A percentile compares a stretch with the other conserved stretches of the same genome.
Conservation (phyloP, 1,140 invertebrate species). For the Drosophila orena region DNA sequence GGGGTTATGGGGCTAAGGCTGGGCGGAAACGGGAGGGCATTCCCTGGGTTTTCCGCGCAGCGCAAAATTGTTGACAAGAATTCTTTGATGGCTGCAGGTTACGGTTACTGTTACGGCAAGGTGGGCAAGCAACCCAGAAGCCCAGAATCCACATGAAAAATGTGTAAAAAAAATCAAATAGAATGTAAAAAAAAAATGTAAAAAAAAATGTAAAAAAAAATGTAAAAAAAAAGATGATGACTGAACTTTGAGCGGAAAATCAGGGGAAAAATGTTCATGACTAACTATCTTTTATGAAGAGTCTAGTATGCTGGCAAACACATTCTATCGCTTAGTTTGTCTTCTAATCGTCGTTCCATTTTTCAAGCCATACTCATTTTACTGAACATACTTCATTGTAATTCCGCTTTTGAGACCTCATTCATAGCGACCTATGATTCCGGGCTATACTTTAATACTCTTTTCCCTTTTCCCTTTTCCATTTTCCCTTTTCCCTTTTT, state of each 20-base stretch:
- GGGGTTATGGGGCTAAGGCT: not conserved
- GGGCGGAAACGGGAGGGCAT: not conserved
- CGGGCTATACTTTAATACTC: not conserved
- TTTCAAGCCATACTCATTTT: slow-evolving; percentile 4
- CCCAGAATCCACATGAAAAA: not conserved
- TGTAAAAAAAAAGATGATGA: not conserved
- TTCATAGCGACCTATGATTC: slow-evolving; percentile 61
- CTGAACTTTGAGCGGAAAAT: not conserved
- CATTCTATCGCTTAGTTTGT: slow-evolving; percentile 7
- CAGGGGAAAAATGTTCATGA: not conserved
- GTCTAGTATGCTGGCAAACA: not conserved
- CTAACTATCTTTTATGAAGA: not conserved
- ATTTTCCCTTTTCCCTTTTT: slow-evolving; percentile 22
- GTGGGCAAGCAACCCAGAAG: not conserved
- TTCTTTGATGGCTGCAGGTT: slow-evolving; percentile 15
- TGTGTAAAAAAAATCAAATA: not conserved
- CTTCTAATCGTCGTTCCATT: not conserved
- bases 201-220: slow-evolving; percentile 1
- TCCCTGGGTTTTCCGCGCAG: not conserved
- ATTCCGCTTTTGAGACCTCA: slow-evolving; percentile 56
- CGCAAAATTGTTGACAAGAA: slow-evolving; percentile 45
- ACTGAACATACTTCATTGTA: slow-evolving; percentile 58
- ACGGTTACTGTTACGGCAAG: not conserved
- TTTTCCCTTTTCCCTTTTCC: slow-evolving; percentile 23
- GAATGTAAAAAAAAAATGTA: not conserved